Percentiles rank a stretch among this genome's conserved stretches.
phyloP scores from a whole-genome alignment of 2,888 invertebrate species.

The Microchrysa polita region DNA sequence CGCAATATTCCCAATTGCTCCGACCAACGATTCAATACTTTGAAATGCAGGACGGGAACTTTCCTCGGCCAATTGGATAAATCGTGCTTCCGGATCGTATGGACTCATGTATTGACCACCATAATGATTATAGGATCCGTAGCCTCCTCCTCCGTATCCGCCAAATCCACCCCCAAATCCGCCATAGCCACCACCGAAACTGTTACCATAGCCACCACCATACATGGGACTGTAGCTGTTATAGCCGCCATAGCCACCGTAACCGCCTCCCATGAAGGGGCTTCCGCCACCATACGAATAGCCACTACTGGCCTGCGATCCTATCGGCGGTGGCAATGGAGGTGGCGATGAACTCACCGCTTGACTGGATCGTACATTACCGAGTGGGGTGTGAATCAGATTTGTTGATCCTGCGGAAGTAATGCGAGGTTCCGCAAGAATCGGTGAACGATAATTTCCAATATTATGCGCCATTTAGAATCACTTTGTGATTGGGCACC shows the following conservation, averaged over 20 bases:
- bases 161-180: constrained; percentile 50
- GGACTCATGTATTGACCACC: constrained; percentile 54
- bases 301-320: constrained; percentile 51
- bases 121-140: constrained; percentile 59
- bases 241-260: constrained; percentile 46
- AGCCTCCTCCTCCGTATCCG: constrained; percentile 57
- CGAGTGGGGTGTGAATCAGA: constrained; percentile 58
- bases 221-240: constrained; percentile 53
- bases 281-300: constrained; percentile 48
- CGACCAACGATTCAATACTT: constrained; percentile 90
- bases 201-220: constrained; percentile 59
- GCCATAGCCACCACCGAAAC: constrained; percentile 50
- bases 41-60: constrained; percentile 93
- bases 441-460: constrained; percentile 41
- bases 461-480: constrained; percentile 33
- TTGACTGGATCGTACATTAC: constrained; percentile 55
- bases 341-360: constrained; percentile 34
- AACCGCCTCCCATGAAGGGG: constrained; percentile 50
- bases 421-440: constrained; percentile 47
- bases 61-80: constrained; percentile 90
- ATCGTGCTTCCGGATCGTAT: constrained; percentile 66
- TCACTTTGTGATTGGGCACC: neutral
- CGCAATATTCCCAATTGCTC: constrained; percentile 91
- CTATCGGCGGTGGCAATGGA: constrained; percentile 55
- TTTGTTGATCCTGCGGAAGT: constrained; percentile 46